Evolutionary conservation across 2,113 vertebrate genomes (phyloP), one percentile per base, ranked within the genome.

Genomic region (Tychaedon coryphoeus): DNA sequence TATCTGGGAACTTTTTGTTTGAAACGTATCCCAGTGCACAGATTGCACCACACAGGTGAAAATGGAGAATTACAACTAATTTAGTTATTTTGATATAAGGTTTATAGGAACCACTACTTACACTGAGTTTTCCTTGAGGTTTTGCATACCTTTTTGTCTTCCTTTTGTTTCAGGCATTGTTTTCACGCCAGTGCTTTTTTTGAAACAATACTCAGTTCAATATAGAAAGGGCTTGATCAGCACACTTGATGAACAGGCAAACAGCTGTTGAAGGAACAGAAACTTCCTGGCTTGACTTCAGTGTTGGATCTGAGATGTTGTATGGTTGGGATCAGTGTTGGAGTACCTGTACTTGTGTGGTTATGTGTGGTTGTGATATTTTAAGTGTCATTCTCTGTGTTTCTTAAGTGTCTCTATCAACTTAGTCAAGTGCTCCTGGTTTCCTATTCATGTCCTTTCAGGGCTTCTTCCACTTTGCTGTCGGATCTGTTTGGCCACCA

Each of bases 241-340:
- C 48, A 31, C 17, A 5, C 19, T 69, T 36, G 58, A 86, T 2
- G 8, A 43, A 61, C 16, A 29, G 26, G 14, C 17, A 42, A 76
- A 43, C 10, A 78, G 25, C 25, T 1, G 1, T 25, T 62, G 65
- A 67, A 87, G 18, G 23, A 31, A 76, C 22, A 40, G 40, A 9
- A 15, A 34, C 57, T 64, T 75, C 24, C 22, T n/a, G 25, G 36
- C 12, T 31, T 0, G 0, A 12, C 70, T 69, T 86, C 19, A 24
- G 12, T 79, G 25, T 24, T 92, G 31, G 53, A 56, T 62, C 24
- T 75, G 48, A 25, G 48, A 28, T 76, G 26, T 31, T 81, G 33
- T 48, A 31, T 40, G n/a, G 23, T 19, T 42, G 7, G 19, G 40
- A 69, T 86, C n/a, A 50, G 19, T 16, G 17, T 28, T 8, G 1